These are phyloP conservation scores for Haplochromis burtoni DNA, from an alignment of 2,113 vertebrate genomes.

Conservation along the genomic window DNA sequence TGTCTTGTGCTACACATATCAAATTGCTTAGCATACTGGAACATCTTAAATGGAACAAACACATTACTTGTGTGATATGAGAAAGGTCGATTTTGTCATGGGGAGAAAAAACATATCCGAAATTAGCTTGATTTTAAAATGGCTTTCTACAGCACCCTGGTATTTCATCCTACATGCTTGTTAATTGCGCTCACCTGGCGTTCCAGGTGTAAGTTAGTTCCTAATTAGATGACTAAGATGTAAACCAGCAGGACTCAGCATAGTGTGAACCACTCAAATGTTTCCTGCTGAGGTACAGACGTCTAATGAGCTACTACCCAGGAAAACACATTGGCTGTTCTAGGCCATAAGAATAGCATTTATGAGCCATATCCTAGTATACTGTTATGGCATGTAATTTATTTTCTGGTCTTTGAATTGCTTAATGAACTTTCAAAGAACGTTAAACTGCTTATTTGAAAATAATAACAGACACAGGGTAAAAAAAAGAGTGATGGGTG, in stretches of 20 bases:
- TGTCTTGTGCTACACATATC: not conserved
- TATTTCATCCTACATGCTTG: not conserved
- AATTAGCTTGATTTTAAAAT: not conserved
- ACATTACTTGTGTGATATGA: not conserved
- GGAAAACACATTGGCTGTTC: not conserved
- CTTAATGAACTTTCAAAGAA: slow-evolving; percentile 28
- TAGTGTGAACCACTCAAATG: not conserved
- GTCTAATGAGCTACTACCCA: not conserved
- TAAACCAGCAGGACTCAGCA: not conserved
- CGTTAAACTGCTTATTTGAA: slow-evolving; percentile 18
- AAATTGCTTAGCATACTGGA: not conserved
- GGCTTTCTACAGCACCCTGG: not conserved
- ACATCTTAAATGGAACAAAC: not conserved
- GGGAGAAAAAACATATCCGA: not conserved
- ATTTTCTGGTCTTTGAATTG: slow-evolving; percentile 4
- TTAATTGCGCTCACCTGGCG: not conserved
- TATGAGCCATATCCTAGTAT: not conserved
- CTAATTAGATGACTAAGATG: not conserved
- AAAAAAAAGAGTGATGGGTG: slow-evolving; percentile 10
- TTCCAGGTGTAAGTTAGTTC: not conserved
- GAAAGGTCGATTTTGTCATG: not conserved
- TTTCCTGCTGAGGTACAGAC: not conserved
- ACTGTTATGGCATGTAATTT: not conserved
- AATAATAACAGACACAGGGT: not conserved
- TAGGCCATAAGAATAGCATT: not conserved